Conservation (phyloP, 2,888 invertebrate genomes). For the Ferrisia virgata region DNA sequence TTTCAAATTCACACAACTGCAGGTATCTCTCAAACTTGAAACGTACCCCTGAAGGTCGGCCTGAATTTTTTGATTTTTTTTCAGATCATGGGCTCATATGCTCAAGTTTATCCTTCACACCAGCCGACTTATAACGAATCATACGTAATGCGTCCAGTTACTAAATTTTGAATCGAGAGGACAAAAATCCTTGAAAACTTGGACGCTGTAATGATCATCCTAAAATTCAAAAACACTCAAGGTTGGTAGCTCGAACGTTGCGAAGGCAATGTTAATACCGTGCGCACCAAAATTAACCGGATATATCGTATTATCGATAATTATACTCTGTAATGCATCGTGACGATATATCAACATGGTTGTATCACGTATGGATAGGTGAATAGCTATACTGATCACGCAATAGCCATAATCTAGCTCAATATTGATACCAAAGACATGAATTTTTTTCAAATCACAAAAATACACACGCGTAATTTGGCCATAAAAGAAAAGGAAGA, state of each 20-base stretch:
- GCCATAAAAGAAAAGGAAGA: background rate
- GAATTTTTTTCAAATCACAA: background rate
- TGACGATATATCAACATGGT: background rate
- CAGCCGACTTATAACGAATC: too few species aligned
- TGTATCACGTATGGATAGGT: background rate
- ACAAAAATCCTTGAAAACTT: background rate
- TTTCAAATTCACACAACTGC: too few species aligned
- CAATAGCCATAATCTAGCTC: background rate
- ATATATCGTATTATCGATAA: background rate
- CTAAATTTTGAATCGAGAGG: too few species aligned
- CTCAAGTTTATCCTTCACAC: too few species aligned
- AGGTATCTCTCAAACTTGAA: too few species aligned
- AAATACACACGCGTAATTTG: background rate
- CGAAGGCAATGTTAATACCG: background rate
- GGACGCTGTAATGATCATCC: background rate
- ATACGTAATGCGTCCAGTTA: background rate
- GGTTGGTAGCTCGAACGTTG: background rate
- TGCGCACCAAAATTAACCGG: background rate
- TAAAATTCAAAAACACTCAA: background rate
- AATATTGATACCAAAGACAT: background rate
- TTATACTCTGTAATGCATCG: background rate
- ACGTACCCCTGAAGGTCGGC: too few species aligned
- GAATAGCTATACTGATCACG: background rate
- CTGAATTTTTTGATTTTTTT: too few species aligned
- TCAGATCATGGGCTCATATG: too few species aligned